Percentiles rank a stretch among this genome's conserved stretches.
Evolutionary conservation across 2,888 invertebrate species (phyloP).

Genomic region (Criorhina ranunculi): DNA sequence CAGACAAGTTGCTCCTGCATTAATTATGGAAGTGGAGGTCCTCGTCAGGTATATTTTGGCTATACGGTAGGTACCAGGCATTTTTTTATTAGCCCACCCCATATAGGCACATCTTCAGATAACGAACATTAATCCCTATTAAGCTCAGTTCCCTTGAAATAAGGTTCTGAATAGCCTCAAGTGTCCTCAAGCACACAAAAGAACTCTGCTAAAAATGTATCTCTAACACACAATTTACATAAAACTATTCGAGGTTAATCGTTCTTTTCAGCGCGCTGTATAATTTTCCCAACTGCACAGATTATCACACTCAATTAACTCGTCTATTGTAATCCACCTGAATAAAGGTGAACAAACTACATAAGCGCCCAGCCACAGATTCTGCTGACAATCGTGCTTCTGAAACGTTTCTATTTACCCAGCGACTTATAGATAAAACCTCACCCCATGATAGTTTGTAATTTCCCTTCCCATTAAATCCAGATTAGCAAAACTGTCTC

Average conservation of each 20-base stretch:
- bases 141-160: too few relatives aligned
- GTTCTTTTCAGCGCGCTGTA: background rate
- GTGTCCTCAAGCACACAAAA: background rate
- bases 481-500: conserved; percentile 55
- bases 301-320: conserved; percentile 72
- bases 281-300: conserved; percentile 34
- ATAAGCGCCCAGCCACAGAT: conserved; percentile 17
- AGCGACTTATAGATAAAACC: conserved; percentile 15
- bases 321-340: conserved; percentile 45
- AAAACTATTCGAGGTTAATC: conserved; percentile 7
- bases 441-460: conserved; percentile 43
- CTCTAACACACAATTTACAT: conserved; percentile 24
- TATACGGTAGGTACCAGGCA: too few relatives aligned
- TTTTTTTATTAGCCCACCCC: too few relatives aligned
- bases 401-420: conserved; percentile 9
- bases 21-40: too few relatives aligned
- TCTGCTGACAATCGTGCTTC: conserved; percentile 41
- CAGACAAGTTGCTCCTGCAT: too few relatives aligned
- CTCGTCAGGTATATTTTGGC: too few relatives aligned
- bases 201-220: background rate
- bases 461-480: conserved; percentile 68
- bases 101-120: too few relatives aligned
- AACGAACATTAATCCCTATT: too few relatives aligned
- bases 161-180: too few relatives aligned
- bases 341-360: conserved; percentile 66